Evolutionary conservation across 2,888 invertebrate genomes (phyloP), one percentile per base, ranked within the genome.

Genomic region (Leptinotarsa juncta): DNA sequence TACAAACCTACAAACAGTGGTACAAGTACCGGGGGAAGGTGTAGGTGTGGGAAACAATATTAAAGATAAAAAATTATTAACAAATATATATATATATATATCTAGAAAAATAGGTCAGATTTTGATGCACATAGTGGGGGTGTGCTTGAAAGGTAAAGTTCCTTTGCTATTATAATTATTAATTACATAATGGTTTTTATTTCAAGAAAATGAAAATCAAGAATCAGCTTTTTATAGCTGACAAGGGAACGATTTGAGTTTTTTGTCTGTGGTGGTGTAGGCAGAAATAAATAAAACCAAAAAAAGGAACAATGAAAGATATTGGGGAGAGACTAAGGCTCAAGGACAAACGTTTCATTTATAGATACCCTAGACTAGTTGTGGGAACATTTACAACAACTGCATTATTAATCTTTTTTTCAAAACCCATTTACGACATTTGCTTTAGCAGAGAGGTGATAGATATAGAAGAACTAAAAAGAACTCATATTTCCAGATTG

Each of bases 261-360:
- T 92, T 85, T 92, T 20, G 94, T 94, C 77, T 96, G 96, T 85
- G 91, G 91, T 14, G 96, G 96, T 32, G 95, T 95, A 84, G 90
- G 92, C 82, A 88, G 90, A 67, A 90, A 91, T 73, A 72, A 77
- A 72, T 75, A 74, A 73, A 90, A 91, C 20, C 62, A 67, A 16
- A n/a, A 67, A 23, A 72, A 65, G 15, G 67, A 16, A 70, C 62
- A 72, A 79, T 72, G 69, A 75, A 57, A 57, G 51, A 73, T 42
- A 72, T 55, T 48, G 18, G 67, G 14, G 26, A 65, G 48, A 76
- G 70, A 74, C 67, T 67, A 60, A 51, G 75, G 12, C 70, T 69
- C 5, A 84, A 82, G 74, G 74, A 83, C 65, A 76, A 76, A 60
- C 72, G 82, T 23, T 62, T 83, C 14, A 77, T 84, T 50, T 81